Percentiles rank a stretch among this genome's conserved stretches.
Conservation (phyloP, 2,113 vertebrate species). For the Neofelis nebulosa region DNA sequence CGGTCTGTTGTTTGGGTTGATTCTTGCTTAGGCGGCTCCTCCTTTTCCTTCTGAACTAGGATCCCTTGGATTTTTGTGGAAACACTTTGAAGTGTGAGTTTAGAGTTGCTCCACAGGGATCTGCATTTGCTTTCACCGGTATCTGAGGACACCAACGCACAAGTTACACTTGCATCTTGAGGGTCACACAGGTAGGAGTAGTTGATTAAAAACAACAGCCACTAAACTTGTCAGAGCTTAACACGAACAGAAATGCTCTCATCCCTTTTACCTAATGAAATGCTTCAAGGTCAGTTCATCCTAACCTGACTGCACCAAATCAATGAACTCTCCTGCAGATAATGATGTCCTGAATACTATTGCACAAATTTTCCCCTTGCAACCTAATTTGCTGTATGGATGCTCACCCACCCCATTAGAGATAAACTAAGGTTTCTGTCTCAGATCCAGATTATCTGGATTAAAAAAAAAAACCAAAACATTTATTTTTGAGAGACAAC, state of each 20-base stretch:
- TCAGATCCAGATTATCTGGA: neutral
- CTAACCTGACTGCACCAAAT: no score
- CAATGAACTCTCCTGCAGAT: neutral
- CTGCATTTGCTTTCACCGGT: neutral
- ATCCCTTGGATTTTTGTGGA: neutral
- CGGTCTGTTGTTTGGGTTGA: neutral
- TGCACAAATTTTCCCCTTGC: neutral
- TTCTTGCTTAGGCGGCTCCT: neutral
- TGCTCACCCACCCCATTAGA: neutral
- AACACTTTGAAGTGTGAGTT: neutral
- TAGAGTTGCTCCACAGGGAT: neutral
- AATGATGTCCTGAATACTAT: neutral
- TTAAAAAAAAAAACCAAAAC: no score
- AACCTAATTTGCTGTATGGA: neutral
- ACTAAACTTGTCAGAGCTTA: neutral
- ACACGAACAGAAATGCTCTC: neutral
- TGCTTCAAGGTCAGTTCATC: neutral
- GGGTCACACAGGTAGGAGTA: neutral
- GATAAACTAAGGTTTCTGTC: neutral
- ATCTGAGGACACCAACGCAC: neutral
- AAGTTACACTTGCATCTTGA: neutral
- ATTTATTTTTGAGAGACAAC: no score
- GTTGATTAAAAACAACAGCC: neutral
- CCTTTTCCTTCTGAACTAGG: neutral
- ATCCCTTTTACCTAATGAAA: neutral